Conservation (phyloP, 2,797 vertebrate genomes). For the Chaetodon trifasciatus region DNA sequence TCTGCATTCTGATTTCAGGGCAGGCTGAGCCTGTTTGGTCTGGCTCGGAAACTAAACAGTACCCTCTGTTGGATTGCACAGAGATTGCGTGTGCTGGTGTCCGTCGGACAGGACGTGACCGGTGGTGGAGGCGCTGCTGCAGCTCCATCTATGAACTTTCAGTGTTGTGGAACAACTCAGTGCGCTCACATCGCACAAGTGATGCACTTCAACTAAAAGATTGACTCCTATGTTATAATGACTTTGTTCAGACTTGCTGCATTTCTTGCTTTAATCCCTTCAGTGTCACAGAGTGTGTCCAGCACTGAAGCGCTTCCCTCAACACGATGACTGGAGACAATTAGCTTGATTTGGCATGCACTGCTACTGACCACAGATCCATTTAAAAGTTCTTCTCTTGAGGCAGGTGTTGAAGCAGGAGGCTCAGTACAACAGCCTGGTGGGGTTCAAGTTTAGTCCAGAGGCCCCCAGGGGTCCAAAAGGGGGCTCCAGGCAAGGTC, state of each 20-base stretch:
- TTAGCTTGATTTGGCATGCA: conserved; percentile 64
- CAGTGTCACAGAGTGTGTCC: conserved; percentile 27
- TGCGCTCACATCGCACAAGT: background rate
- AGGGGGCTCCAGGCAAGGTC: background rate
- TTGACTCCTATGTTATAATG: conserved; percentile 7
- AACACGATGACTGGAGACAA: conserved; percentile 49
- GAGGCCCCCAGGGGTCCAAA: background rate
- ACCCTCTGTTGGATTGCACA: conserved; percentile 84
- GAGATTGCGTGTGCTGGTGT: conserved; percentile 64
- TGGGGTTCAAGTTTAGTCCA: conserved; percentile 12
- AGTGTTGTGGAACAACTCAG: conserved; percentile 3
- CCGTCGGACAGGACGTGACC: background rate
- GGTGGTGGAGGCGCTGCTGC: background rate
- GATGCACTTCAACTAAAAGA: background rate
- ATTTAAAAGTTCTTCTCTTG: conserved; percentile 35
- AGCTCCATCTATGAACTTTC: conserved; percentile 49
- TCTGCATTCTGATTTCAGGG: conserved; percentile 56
- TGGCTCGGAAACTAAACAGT: conserved; percentile 83
- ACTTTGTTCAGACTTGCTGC: conserved; percentile 34
- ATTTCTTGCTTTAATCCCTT: conserved; percentile 51
- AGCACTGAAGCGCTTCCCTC: background rate
- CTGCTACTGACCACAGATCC: conserved; percentile 34
- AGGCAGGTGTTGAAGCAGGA: conserved; percentile 39
- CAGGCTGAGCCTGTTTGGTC: conserved; percentile 54
- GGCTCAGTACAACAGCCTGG: background rate